Conservation (phyloP, 2,113 vertebrate species). For the Canis aureus region DNA sequence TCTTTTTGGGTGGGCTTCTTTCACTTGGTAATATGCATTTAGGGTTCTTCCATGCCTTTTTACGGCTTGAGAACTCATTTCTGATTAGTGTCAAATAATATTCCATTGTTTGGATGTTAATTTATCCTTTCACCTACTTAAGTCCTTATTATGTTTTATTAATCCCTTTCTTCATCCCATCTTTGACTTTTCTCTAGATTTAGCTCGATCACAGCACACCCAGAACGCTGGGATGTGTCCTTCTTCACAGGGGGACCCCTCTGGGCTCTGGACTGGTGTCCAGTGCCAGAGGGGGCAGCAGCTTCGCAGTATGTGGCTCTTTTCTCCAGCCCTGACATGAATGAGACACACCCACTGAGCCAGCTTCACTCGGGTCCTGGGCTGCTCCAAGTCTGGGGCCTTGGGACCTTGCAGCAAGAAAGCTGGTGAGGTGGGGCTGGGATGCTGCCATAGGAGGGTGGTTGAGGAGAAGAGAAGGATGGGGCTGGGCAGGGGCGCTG, state of each 20-base stretch:
- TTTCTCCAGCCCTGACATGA: constrained; percentile 93
- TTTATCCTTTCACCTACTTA: background rate
- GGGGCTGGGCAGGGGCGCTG: background rate
- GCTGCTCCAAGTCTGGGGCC: constrained; percentile 95
- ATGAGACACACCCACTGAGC: constrained; percentile 89
- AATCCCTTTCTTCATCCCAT: background rate
- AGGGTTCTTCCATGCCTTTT: background rate
- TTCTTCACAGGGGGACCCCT: constrained; percentile 95
- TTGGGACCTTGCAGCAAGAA: constrained; percentile 90
- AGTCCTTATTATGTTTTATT: background rate
- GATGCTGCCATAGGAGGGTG: constrained; percentile 53
- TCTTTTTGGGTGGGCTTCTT: background rate
- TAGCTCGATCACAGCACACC: constrained; percentile 88
- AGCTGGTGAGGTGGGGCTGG: constrained; percentile 89
- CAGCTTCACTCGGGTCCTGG: constrained; percentile 85
- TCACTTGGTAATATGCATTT: background rate
- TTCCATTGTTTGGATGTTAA: background rate
- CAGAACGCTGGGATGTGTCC: constrained; percentile 90
- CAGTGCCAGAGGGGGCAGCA: constrained; percentile 89
- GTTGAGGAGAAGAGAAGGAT: background rate
- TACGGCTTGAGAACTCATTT: background rate
- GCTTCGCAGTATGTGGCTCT: constrained; percentile 92
- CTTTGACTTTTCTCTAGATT: constrained; percentile 89
- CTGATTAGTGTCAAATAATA: background rate
- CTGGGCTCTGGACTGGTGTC: constrained; percentile 98